Evolutionary conservation across 2,888 invertebrate species (phyloP), one percentile per base, ranked within the genome.

Genomic region (Iselma pallidipennis): DNA sequence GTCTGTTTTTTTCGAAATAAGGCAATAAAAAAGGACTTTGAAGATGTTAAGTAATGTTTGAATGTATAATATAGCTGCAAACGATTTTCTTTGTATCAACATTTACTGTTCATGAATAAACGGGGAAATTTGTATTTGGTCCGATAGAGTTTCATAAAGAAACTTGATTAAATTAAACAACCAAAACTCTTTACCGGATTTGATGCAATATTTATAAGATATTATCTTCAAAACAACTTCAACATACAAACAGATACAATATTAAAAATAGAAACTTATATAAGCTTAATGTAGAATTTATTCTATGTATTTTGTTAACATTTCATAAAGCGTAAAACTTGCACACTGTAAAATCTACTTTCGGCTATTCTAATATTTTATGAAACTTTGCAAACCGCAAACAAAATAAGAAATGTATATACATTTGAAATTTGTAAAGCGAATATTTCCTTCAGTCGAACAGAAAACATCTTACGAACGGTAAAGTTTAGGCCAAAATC

Each of bases 231-330:
- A 53, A 31, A 42, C 14, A 26, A 14, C 25, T 37, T 2, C 10
- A 26, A 52, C 25, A 23, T 4, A 49, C 28, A 9, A 53, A 19
- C 31, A 55, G 28, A 49, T 12, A 12, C 29, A 48, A 21, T 29
- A 29, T 55, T 48, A 7, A 28, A n/a, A 49, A 28, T 25, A 55
- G 16, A 49, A 48, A 55, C 55, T 55, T 48, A 48, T 26, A n/a
- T 45, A 14, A 55, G 25, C 16, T 55, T 16, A 25, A 55, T 55
- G 49, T n/a, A 49, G 29, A 55, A 25, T 55, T 49, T 49, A 49
- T 55, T 45, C 12, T 6, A 12, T n/a, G n/a, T n/a, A n/a, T n/a
- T 29, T 55, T 28, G n/a, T 48, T 48, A 55, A 55, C 21, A 28
- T 29, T 55, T 55, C 21, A 49, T 48, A 55, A 29, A 31, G 7